These are phyloP conservation scores for Columba guinea DNA, from an alignment of 2,797 vertebrate genomes.

Conservation along the genomic window DNA sequence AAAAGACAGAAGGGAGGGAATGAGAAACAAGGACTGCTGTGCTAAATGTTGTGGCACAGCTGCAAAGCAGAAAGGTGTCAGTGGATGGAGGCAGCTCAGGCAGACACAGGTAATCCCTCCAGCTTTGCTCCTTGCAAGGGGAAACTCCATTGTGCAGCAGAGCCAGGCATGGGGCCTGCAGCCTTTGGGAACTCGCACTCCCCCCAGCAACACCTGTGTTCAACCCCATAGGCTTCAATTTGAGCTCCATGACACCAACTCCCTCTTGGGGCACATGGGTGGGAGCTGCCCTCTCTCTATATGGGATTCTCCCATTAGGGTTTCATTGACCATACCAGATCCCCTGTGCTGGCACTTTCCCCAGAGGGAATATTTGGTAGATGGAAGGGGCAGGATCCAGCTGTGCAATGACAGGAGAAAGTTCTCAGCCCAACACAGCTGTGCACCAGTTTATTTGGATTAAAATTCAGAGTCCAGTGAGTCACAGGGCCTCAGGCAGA, in stretches of 20 bases:
- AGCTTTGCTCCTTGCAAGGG: too few relatives aligned
- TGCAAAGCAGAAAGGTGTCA: neutral
- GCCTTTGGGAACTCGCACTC: neutral
- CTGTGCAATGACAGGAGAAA: neutral
- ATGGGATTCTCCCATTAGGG: rapidly evolving
- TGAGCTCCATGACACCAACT: rapidly evolving
- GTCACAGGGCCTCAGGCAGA: neutral
- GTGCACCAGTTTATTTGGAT: neutral
- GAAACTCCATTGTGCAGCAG: rapidly evolving
- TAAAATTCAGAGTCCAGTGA: neutral
- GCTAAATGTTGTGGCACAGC: neutral
- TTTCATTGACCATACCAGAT: neutral
- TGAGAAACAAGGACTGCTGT: neutral
- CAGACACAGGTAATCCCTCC: neutral
- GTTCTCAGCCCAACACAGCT: neutral
- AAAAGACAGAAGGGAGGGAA: neutral
- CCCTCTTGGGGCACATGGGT: rapidly evolving
- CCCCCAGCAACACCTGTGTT: rapidly evolving
- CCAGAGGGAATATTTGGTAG: rapidly evolving
- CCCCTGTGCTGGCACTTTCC: rapidly evolving
- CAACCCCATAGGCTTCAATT: rapidly evolving
- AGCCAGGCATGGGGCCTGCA: rapidly evolving
- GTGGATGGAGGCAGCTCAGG: rapidly evolving
- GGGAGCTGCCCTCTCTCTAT: neutral
- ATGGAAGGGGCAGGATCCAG: neutral